Evolutionary conservation across 2,797 vertebrate species (phyloP).

Genomic region (Clarias pachynema): DNA sequence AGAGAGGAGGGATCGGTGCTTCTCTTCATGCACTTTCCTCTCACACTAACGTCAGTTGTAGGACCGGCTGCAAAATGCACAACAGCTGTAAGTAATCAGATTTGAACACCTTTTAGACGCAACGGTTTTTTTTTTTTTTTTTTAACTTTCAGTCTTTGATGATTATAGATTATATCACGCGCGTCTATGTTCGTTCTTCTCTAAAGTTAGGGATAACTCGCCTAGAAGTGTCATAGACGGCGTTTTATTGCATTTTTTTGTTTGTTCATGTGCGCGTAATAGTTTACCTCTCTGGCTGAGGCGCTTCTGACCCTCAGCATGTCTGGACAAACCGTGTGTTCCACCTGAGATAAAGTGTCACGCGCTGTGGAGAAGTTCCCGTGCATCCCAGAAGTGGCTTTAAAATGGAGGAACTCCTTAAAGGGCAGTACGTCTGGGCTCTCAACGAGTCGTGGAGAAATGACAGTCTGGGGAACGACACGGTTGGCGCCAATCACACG

Average conservation of each 20-base stretch:
- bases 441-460: slow-evolving; percentile 70
- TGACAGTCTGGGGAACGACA: slow-evolving; percentile 67
- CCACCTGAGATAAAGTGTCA: not conserved
- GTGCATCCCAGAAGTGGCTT: slow-evolving; percentile 7
- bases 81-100: slow-evolving; percentile 38
- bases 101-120: not conserved
- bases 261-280: not conserved
- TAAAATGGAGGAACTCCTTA: slow-evolving; percentile 72
- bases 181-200: too few relatives aligned
- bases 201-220: not conserved
- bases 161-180: not conserved
- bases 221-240: not conserved
- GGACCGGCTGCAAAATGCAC: slow-evolving; percentile 35
- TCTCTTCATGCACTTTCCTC: slow-evolving; percentile 37
- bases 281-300: not conserved
- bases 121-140: too few relatives aligned
- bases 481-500: slow-evolving; percentile 71
- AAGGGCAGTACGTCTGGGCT: slow-evolving; percentile 58
- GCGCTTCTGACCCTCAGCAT: not conserved
- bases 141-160: not conserved
- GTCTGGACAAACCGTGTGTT: not conserved
- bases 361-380: slow-evolving; percentile 25
- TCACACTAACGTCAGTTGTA: slow-evolving; percentile 12
- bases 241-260: not conserved
- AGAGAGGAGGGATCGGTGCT: not conserved